Base-by-base conservation (phyloP, 2,888 invertebrate species). In the Rhyacophila evoluta region DNA sequence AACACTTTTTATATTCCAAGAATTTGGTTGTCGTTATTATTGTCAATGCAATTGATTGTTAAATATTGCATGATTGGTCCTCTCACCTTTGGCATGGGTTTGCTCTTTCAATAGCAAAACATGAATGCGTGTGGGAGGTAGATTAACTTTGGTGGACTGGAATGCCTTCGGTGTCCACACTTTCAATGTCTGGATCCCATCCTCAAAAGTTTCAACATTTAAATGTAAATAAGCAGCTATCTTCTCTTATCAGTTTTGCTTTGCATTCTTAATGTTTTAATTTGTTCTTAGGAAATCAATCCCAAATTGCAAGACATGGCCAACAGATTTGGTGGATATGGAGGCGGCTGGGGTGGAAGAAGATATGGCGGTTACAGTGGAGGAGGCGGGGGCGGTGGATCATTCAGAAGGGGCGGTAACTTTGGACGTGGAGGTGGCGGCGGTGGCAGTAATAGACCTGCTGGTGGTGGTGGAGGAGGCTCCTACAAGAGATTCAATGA, bases 291-390 rank as follows among this genome's bases (percentile, higher is more conserved):
- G 94, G 93, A 93, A 83, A 92, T 98, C 78, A 96, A 95, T 86
- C 97, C 97, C 72, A 95, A 96, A 86, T 90, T 98, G 69, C 91
- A 93, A 84, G 95, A 95, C 84, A 91, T 97, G 90, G 94, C 95
- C 4, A 92, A 91, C 83, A 91, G 93, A 83, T 86, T 86, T 41
- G 89, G 89, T 55, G 92, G 91, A 81, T 92, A 91, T 73, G 92
- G 93, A 55, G 92, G 91, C 25, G 91, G 91, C 77, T 89, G 90
- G 89, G 90, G 91, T 83, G 88, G 91, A 15, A 71, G 81, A 75
- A 90, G 86, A 83, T 86, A 91, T 38, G 91, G 88, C 79, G 85
- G 85, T 28, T 82, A 83, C 37, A 89, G 89, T 11, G 83, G 84
- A 10, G 83, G 84, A 1, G 84, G 85, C 25, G 84, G 83, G 68